Conservation (phyloP, 2,113 vertebrate species). For the Myotis davidii region DNA sequence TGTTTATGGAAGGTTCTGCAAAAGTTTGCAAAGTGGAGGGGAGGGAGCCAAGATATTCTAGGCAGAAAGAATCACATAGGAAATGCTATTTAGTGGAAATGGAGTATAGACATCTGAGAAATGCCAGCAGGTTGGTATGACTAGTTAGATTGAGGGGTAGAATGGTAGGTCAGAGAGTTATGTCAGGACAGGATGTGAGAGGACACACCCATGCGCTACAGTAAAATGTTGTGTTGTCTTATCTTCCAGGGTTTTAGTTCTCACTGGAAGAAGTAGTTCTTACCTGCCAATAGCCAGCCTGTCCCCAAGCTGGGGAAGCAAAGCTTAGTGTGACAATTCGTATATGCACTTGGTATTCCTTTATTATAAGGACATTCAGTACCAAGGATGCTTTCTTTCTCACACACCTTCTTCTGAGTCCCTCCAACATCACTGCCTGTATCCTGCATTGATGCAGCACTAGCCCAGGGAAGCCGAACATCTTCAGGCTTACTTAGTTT, state of each 20-base stretch:
- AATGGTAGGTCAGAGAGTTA: accelerated
- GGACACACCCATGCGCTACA: neutral
- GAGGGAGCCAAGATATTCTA: neutral
- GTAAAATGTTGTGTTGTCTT: neutral
- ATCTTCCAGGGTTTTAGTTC: neutral
- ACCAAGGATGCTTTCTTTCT: constrained; percentile 67
- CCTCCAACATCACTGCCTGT: neutral
- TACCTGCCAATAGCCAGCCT: neutral
- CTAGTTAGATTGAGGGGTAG: neutral
- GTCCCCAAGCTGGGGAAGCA: neutral
- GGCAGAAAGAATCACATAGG: neutral
- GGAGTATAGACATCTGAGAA: neutral
- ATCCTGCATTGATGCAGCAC: constrained; percentile 21
- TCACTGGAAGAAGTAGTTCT: neutral
- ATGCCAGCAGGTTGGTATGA: neutral
- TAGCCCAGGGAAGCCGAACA: constrained; percentile 56
- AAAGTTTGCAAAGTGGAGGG: neutral
- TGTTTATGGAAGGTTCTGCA: neutral
- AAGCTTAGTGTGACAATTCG: constrained; percentile 30
- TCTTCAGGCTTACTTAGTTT: constrained; percentile 71
- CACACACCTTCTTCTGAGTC: constrained; percentile 49
- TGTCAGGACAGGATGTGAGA: neutral
- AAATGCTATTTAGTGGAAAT: neutral
- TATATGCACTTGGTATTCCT: neutral
- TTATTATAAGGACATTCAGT: constrained; percentile 46